Base-by-base conservation (phyloP, 2,797 vertebrate species). In the Picus viridis region DNA sequence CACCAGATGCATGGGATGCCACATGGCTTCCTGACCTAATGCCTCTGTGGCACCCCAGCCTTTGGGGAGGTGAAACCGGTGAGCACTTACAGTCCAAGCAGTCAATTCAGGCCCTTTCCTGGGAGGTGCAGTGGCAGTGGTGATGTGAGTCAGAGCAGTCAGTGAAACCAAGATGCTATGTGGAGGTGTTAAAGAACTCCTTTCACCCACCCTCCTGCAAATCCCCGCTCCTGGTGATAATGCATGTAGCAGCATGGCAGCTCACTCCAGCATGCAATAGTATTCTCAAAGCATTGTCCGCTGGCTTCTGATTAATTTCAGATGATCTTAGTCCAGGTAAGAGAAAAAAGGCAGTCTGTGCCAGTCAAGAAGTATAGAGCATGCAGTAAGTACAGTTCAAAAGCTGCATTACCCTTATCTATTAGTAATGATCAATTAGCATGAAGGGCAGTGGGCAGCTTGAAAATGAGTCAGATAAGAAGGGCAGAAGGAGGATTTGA, bases 381-480 rank as follows among this genome's bases (percentile, higher is more conserved):
- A 58, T 3, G 4, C 49, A 54, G 68, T 67, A 93, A 92, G 92
- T 51, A 89, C 87, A 91, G 82, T 51, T 95, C 86, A 94, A 87
- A 95, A 94, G 67, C 89, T 89, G 71, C 85, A 81, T 93, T 93
- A 90, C 81, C 74, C 92, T 93, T 94, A 95, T 89, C 79, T 96
- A 68, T 91, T 93, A 93, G 89, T 91, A 94, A 92, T 89, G 93
- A 96, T 96, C 94, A 94, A 96, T 95, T 96, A 96, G 85, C 89
- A 79, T 93, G 94, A 92, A 95, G 90, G 94, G 95, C 94, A 95
- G 85, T 79, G 90, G 87, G 77, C 54, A 88, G 70, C 87, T 88
- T 94, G 79, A 80, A 96, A 95, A 92, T 93, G 94, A 96, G 92
- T 94, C 89, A 89, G 84, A 93, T 90, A 86, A 89, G 96, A 96